phyloP scores from a whole-genome alignment of 2,888 invertebrate species.

The Callinectes sapidus region DNA sequence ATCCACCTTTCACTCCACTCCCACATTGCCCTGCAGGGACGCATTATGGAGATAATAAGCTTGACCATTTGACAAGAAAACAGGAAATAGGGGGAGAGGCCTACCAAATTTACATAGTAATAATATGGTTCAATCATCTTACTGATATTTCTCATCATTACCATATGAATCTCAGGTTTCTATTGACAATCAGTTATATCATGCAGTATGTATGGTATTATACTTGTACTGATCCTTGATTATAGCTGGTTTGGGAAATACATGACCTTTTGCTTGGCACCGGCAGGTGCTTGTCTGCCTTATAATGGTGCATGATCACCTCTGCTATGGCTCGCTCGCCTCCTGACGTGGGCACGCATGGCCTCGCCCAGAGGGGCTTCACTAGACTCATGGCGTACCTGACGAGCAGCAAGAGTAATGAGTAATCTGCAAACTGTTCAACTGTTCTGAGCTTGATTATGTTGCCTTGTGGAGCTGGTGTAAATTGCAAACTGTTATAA shows the following conservation, averaged over 20 bases:
- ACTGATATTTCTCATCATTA: not conserved
- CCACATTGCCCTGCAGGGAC: not conserved
- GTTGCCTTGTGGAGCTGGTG: not conserved
- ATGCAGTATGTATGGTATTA: not conserved
- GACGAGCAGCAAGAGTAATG: not conserved
- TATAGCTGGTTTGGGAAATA: not conserved
- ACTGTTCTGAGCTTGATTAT: conserved; percentile 7
- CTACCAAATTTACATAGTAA: not conserved
- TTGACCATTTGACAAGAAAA: not conserved
- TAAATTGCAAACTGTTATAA: conserved; percentile 2
- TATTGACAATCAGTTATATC: not conserved
- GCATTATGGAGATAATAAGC: not conserved
- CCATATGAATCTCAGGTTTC: not conserved
- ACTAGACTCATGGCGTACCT: not conserved
- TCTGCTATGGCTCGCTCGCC: not conserved
- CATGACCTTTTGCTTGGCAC: not conserved
- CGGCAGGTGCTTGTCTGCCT: not conserved
- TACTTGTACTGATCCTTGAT: not conserved
- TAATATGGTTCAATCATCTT: not conserved
- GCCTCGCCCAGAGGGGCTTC: not conserved
- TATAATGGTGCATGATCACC: not conserved
- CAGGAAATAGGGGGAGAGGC: not conserved
- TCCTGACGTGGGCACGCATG: not conserved
- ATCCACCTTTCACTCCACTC: no score
- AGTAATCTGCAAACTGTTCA: conserved; percentile 9